phyloP scores from a whole-genome alignment of 2,888 invertebrate species.

The Perizoma affinitatum region DNA sequence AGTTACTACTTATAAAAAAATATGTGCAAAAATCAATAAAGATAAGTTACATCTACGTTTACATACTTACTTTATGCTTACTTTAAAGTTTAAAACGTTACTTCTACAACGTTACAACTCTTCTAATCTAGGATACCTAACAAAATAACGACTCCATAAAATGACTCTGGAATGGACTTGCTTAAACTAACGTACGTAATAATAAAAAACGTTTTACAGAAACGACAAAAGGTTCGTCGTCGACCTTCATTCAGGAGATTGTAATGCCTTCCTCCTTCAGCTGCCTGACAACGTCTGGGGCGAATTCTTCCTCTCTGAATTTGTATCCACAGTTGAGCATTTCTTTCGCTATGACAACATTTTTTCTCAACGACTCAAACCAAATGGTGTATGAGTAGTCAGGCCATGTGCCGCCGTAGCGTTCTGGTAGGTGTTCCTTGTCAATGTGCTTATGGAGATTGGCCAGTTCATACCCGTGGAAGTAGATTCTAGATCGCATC shows the following conservation, averaged over 20 bases:
- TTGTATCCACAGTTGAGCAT: slow-evolving; percentile 86
- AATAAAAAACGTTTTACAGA: slow-evolving; percentile 13
- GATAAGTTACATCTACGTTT: too few species aligned
- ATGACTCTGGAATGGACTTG: slow-evolving; percentile 34
- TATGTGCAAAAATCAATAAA: too few species aligned
- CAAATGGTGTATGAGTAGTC: slow-evolving; percentile 90
- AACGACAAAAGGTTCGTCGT: slow-evolving; percentile 11
- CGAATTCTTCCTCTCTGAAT: slow-evolving; percentile 72
- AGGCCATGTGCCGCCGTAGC: slow-evolving; percentile 88
- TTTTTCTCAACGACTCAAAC: slow-evolving; percentile 86
- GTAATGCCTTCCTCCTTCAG: slow-evolving; percentile 65
- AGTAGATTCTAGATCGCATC: slow-evolving; percentile 87
- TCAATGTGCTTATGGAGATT: slow-evolving; percentile 89
- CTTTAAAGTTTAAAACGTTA: background rate
- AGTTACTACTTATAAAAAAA: too few species aligned
- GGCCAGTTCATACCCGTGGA: slow-evolving; percentile 89
- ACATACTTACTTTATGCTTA: background rate
- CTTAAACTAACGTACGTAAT: slow-evolving; percentile 15
- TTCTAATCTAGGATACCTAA: slow-evolving; percentile 9
- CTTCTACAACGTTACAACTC: background rate
- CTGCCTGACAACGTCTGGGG: slow-evolving; percentile 63
- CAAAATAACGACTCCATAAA: slow-evolving; percentile 15
- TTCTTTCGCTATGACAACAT: slow-evolving; percentile 85
- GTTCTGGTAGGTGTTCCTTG: slow-evolving; percentile 86
- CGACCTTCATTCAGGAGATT: slow-evolving; percentile 48